Evolutionary conservation across 2,888 invertebrate species (phyloP), one percentile per base, ranked within the genome.

Genomic region (Nomada goodeniana): DNA sequence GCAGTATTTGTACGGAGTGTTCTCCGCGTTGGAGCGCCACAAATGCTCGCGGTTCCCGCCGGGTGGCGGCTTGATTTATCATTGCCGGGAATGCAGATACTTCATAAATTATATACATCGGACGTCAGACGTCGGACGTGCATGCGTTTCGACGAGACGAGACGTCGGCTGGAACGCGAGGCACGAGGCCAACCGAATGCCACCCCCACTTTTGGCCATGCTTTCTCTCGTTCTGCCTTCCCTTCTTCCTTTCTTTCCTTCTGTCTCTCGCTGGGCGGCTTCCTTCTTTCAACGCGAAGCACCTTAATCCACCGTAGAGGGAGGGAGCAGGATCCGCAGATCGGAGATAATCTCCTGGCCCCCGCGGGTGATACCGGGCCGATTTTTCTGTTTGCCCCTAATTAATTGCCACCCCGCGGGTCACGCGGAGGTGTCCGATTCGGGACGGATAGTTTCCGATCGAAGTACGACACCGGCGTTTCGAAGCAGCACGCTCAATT

Each of bases 1-100:
- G 20, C 23, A 65, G 80, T 74, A 70, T 81, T 81, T 81, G 81
- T 69, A 74, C 73, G 64, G 67, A 53, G 57, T 64, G 68, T 63
- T 74, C 60, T 44, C 59, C 29, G 59, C 69, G 68, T 59, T 57
- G 68, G 74, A 76, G 75, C 74, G 86, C 83, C 82, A 79, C 79
- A 86, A 87, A 90, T 89, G 83, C 85, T 83, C 87, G 82, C 85
- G 86, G 84, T 84, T 86, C 78, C 82, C 84, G 77, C 71, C 82
- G 89, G 91, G 93, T 93, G 93, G 91, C 90, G 89, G 87, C 84
- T 93, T 93, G 93, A 93, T 93, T 93, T 93, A 92, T 93, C 90
- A 90, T 91, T 92, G 88, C 78, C 70, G 76, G 88, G 91, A 92
- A 91, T 91, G 92, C 91, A 92, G 92, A 92, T 93, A 91, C 91